Percentiles rank a stretch among this genome's conserved stretches.
Evolutionary conservation across 2,113 vertebrate genomes (phyloP).

Genomic region (Stomatorhinus ivindoensis): DNA sequence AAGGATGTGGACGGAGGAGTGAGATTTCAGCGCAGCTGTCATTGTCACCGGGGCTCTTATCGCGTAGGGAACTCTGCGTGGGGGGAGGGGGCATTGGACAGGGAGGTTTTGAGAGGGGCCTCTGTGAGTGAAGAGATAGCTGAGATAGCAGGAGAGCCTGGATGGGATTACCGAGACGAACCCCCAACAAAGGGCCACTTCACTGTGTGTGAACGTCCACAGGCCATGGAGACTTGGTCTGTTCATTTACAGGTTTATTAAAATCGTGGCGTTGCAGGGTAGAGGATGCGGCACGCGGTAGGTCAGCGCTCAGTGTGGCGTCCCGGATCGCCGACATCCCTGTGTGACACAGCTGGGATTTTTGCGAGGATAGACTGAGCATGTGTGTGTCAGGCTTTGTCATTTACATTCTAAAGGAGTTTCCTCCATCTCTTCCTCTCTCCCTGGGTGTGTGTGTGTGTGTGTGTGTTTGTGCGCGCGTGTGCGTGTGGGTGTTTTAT

Average conservation of each 20-base stretch:
- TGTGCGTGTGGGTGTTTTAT: not conserved
- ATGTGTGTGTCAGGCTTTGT: not conserved
- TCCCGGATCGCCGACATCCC: not conserved
- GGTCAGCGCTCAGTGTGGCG: not conserved
- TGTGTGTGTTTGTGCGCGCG: not conserved
- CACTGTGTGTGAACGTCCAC: not conserved
- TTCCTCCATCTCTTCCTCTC: not conserved
- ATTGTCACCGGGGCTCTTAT: slow-evolving; percentile 12
- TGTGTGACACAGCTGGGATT: not conserved
- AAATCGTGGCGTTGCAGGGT: not conserved
- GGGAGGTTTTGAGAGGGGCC: slow-evolving; percentile 8
- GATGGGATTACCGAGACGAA: not conserved
- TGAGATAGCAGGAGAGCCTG: slow-evolving; percentile 1
- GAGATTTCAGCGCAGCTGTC: slow-evolving; percentile 13
- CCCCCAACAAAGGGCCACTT: not conserved
- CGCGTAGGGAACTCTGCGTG: not conserved
- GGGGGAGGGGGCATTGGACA: not conserved
- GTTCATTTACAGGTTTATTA: not conserved
- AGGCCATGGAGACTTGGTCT: not conserved
- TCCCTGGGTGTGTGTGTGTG: not conserved
- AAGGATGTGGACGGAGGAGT: not conserved
- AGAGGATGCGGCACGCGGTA: not conserved
- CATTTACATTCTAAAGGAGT: not conserved
- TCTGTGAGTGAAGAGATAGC: slow-evolving; percentile 10
- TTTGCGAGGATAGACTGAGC: not conserved